Base-by-base conservation (phyloP, 2,113 vertebrate genomes). In the Siphamia tubifer region DNA sequence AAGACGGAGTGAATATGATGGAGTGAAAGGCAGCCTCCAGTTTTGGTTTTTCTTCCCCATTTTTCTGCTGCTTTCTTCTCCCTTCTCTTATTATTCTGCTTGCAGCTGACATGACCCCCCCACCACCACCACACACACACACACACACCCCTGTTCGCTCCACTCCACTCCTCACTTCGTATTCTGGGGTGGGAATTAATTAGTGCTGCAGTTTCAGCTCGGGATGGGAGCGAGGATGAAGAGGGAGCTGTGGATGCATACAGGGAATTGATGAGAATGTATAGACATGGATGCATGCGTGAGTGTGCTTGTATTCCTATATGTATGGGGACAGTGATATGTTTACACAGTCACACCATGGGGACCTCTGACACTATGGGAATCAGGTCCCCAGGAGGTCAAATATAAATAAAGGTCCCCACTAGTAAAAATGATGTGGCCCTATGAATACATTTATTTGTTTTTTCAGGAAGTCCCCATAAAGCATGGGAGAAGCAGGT, bases 161-260 rank as follows among this genome's bases (percentile, higher is more conserved):
- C 25, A 25, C 68, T 78, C 36, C 21, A 34, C 62, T 81, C 77
- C 25, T 58, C 44, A 16, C 43, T 17, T 36, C 8, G 2, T 34
- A 44, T 66, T 74, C 64, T 54, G 35, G 19, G 58, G 15, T 44
- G 68, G 77, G 68, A 82, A 62, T 76, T 84, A 74, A 68, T 80
- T 51, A 81, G 68, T 15, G 62, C 47, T 39, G 23, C 42, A 24
- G 66, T 68, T 70, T 69, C 67, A 79, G 73, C 68, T 47, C 2
- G 6, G 58, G 23, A 43, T 56, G 52, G 51, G 40, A 61, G 63
- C 6, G 17, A 34, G 68, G 65, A 54, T 63, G 19, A 31, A 71
- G 42, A 73, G 58, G 58, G 69, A 56, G 62, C 43, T 19, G 24
- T 10, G 43, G 56, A 35, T 11, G 27, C 11, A 13, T 40, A 40